A percentile compares a stretch with the other conserved stretches of the same genome.
Conservation (phyloP, 2,888 invertebrate species). For the Xiphydria camelus region DNA sequence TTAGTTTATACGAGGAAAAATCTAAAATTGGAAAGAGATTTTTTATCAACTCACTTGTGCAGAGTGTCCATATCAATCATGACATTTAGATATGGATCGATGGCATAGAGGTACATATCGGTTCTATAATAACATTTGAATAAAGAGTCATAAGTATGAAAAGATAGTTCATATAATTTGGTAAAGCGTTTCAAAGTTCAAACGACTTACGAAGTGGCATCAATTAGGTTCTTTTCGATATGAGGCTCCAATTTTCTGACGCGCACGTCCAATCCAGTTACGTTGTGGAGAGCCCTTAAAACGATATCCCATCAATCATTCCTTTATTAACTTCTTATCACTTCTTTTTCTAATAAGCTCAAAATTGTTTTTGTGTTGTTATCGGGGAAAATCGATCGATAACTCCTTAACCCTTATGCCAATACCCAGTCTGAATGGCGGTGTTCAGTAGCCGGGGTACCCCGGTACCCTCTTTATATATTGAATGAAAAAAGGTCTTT, state of each 20-base stretch:
- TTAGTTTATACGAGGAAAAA: too few relatives aligned
- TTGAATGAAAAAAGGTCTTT: too few relatives aligned
- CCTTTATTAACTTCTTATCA: background rate
- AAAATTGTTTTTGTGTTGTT: background rate
- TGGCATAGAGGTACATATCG: slow-evolving; percentile 83
- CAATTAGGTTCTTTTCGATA: slow-evolving; percentile 66
- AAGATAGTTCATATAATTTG: too few relatives aligned
- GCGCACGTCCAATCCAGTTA: slow-evolving; percentile 78
- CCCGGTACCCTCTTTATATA: too few relatives aligned
- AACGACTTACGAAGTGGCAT: slow-evolving; percentile 68
- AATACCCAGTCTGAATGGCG: too few relatives aligned
- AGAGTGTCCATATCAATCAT: slow-evolving; percentile 80
- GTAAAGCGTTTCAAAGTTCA: slow-evolving; percentile 2
- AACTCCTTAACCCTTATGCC: too few relatives aligned
- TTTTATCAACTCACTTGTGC: slow-evolving; percentile 68
- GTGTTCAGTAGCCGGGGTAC: too few relatives aligned
- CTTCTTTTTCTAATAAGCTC: too few relatives aligned
- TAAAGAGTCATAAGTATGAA: slow-evolving; percentile 31
- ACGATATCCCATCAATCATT: slow-evolving; percentile 9
- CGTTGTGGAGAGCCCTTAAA: slow-evolving; percentile 67
- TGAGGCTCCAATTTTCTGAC: slow-evolving; percentile 80
- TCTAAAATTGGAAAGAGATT: too few relatives aligned
- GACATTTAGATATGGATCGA: slow-evolving; percentile 79
- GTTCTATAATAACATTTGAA: too few relatives aligned
- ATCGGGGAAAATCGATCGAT: background rate